These are phyloP conservation scores for Andrena fulva DNA, from an alignment of 2,888 invertebrate genomes.

Conservation along the genomic window DNA sequence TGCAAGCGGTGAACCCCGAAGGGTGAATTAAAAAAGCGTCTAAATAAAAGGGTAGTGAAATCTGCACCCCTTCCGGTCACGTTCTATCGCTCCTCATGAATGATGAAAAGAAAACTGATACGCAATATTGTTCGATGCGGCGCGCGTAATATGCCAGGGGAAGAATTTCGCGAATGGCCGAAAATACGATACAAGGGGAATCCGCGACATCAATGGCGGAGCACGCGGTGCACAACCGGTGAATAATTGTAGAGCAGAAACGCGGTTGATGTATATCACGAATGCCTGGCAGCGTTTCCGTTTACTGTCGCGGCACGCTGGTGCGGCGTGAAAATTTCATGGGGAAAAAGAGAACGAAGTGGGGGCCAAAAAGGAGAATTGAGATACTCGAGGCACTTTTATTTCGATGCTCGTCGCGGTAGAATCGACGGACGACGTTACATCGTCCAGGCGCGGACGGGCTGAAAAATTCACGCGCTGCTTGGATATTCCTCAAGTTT, in stretches of 20 bases:
- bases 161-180: background rate
- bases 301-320: background rate
- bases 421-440: background rate
- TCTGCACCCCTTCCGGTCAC: no score
- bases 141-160: background rate
- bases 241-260: conserved; percentile 15
- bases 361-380: background rate
- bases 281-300: background rate
- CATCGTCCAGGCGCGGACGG: no score
- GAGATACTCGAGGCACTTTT: background rate
- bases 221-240: background rate
- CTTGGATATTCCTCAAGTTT: background rate
- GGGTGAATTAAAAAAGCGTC: no score
- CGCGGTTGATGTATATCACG: conserved; percentile 6
- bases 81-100: no score
- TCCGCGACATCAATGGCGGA: background rate
- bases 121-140: background rate
- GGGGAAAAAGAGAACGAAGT: background rate
- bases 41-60: no score
- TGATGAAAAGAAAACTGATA: background rate
- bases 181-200: background rate
- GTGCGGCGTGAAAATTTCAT: background rate
- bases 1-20: no score
- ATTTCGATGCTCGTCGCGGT: background rate
- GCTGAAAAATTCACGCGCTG: background rate